Evolutionary conservation across 2,113 vertebrate genomes (phyloP).

Genomic region (Phalacrocorax brasilianus): DNA sequence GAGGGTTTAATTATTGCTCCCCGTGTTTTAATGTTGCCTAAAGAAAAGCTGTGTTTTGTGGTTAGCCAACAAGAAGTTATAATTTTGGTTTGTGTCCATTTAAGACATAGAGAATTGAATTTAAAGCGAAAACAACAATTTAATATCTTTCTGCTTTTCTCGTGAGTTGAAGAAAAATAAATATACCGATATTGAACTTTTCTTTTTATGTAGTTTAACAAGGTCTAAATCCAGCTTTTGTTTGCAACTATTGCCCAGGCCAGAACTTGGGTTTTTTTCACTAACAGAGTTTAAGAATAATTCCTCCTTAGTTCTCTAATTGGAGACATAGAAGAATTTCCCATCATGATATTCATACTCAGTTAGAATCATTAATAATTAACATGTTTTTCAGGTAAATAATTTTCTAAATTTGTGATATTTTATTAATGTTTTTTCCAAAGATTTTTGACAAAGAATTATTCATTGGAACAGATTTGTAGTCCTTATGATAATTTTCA

Average conservation of each 20-base stretch:
- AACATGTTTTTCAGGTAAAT: not conserved
- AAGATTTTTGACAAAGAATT: not conserved
- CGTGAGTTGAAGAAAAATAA: not conserved
- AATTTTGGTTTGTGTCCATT: conserved; percentile 16
- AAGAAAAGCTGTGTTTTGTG: conserved; percentile 15
- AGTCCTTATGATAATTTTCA: not conserved
- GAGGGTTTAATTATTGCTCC: not conserved
- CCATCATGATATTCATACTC: not conserved
- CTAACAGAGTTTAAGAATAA: not conserved
- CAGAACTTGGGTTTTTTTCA: not conserved
- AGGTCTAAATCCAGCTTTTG: not conserved
- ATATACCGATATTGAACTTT: not conserved
- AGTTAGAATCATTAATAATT: not conserved
- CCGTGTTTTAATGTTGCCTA: not conserved
- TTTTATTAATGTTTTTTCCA: not conserved
- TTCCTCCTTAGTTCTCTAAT: not conserved
- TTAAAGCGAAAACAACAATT: not conserved
- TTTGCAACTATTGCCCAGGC: not conserved
- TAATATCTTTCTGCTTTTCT: not conserved
- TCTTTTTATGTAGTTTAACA: not conserved
- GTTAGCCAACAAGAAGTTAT: not conserved
- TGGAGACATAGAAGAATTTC: not conserved
- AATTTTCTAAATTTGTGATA: not conserved
- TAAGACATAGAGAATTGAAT: not conserved
- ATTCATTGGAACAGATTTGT: not conserved